These are phyloP conservation scores for Heliconius ethilla DNA, from an alignment of 2,888 invertebrate genomes.

Conservation along the genomic window DNA sequence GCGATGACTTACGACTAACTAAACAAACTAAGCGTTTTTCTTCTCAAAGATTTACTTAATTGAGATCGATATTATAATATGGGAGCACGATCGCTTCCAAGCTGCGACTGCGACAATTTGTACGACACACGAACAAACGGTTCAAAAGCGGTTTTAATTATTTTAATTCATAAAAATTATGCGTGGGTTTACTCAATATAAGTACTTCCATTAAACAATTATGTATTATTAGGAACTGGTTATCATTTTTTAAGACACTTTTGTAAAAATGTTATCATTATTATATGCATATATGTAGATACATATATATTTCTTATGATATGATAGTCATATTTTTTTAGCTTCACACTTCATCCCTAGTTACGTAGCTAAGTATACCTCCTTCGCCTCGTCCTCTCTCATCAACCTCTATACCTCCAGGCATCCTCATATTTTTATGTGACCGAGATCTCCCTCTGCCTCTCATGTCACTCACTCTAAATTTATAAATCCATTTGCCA, in stretches of 20 bases:
- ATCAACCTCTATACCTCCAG: no score
- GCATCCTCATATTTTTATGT: no score
- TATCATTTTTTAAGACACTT: not conserved
- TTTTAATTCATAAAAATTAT: slow-evolving; percentile 20
- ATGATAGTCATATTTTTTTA: no score
- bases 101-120: slow-evolving; percentile 24
- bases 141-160: slow-evolving; percentile 19
- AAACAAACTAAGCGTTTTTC: slow-evolving; percentile 39
- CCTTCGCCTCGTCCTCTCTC: not conserved
- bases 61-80: slow-evolving; percentile 31
- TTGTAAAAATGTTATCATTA: not conserved
- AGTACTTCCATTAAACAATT: not conserved
- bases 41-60: slow-evolving; percentile 37
- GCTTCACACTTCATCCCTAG: not conserved
- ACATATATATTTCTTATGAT: no score
- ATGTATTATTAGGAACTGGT: not conserved
- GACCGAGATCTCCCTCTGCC: no score
- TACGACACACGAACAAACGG: slow-evolving; percentile 8
- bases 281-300: not conserved
- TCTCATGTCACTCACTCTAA: no score
- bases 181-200: not conserved
- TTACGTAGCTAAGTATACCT: not conserved
- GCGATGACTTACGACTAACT: slow-evolving; percentile 37
- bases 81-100: slow-evolving; percentile 22
- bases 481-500: no score